A percentile compares a stretch with the other conserved stretches of the same genome.
Evolutionary conservation across 2,888 invertebrate genomes (phyloP).

Genomic region (Tetranychus piercei): DNA sequence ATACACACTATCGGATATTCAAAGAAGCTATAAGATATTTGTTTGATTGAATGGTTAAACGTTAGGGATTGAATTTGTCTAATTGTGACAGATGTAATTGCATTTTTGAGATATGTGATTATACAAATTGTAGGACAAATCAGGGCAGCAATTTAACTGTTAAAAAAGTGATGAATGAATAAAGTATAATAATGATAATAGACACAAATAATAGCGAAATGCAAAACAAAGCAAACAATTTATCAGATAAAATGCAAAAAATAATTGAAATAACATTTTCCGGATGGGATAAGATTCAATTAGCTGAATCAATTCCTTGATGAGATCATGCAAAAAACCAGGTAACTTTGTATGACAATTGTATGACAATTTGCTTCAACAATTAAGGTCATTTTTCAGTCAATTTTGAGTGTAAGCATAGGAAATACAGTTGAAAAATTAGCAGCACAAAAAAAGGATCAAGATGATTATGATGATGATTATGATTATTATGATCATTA

Average conservation of each 20-base stretch:
- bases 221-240: background rate
- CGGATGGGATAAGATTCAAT: background rate
- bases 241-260: background rate
- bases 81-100: no score
- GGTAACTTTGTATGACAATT: background rate
- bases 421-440: background rate
- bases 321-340: background rate
- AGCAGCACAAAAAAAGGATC: background rate
- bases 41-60: no score
- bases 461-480: background rate
- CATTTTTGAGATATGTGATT: no score
- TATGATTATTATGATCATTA: background rate
- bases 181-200: no score
- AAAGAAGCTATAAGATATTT: no score
- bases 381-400: background rate
- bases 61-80: no score
- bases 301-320: background rate
- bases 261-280: background rate
- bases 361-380: background rate
- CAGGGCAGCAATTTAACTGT: no score
- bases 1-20: no score
- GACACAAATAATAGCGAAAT: background rate
- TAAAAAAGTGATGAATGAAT: no score
- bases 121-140: no score
- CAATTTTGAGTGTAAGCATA: background rate